These are phyloP conservation scores for Gymnarchus niloticus DNA, from an alignment of 2,113 vertebrate genomes.

Conservation along the genomic window DNA sequence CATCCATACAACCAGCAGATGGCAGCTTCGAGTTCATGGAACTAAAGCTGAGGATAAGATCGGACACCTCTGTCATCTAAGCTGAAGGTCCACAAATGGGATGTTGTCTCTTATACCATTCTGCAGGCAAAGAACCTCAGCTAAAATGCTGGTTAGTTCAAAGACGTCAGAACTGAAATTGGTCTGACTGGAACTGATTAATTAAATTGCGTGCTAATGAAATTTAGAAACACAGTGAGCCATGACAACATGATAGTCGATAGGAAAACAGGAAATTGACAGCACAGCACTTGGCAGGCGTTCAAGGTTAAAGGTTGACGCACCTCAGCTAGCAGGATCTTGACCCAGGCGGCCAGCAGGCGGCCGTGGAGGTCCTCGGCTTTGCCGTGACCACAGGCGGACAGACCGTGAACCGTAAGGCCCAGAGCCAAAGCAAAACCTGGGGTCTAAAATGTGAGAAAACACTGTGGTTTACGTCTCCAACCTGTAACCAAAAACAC, in stretches of 20 bases:
- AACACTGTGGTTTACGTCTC: constrained; percentile 10
- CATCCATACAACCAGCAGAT: background rate
- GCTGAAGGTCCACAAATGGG: no score
- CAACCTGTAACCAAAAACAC: background rate
- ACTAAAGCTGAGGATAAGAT: background rate
- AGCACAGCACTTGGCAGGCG: background rate
- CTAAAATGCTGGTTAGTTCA: no score
- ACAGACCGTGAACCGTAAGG: constrained; percentile 74
- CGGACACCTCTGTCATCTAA: background rate
- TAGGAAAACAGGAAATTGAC: background rate
- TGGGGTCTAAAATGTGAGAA: constrained; percentile 65
- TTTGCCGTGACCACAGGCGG: constrained; percentile 81
- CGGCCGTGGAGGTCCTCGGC: constrained; percentile 77
- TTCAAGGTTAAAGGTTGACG: background rate
- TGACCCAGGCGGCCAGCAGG: constrained; percentile 82
- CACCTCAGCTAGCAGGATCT: constrained; percentile 82
- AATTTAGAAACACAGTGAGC: no score
- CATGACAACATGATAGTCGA: background rate
- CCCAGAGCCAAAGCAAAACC: constrained; percentile 88
- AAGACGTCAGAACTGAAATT: background rate
- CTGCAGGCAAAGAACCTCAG: no score
- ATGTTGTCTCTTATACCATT: background rate
- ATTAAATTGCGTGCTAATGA: background rate
- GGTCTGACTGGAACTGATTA: background rate
- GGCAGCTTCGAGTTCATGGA: background rate